A percentile compares a stretch with the other conserved stretches of the same genome.
phyloP scores from a whole-genome alignment of 2,888 invertebrate species.

The Noctua fimbriata region DNA sequence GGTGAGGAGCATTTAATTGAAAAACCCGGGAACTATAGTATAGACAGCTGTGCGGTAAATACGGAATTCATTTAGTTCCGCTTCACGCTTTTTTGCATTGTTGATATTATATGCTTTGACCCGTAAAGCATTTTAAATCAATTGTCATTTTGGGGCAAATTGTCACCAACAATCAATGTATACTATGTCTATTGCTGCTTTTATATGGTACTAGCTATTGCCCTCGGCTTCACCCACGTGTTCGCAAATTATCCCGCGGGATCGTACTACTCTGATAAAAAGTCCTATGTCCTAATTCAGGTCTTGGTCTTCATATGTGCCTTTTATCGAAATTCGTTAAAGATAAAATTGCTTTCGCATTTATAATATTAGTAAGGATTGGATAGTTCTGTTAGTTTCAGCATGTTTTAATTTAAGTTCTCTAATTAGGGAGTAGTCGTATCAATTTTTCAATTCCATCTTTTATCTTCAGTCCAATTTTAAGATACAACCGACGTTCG shows the following conservation, averaged over 20 bases:
- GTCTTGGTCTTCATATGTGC: not conserved
- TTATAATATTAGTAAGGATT: not conserved
- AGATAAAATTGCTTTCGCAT: not conserved
- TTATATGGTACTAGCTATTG: not conserved
- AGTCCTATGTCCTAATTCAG: not conserved
- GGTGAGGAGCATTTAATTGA: constrained; percentile 49
- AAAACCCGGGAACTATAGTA: constrained; percentile 40
- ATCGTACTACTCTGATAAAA: not conserved
- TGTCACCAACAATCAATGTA: not conserved
- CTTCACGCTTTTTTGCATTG: constrained; percentile 32
- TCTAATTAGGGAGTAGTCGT: not conserved
- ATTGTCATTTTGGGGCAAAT: not conserved
- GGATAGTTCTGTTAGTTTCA: not conserved
- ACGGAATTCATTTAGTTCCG: constrained; percentile 33
- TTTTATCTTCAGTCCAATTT: constrained; percentile 16
- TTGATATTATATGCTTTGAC: constrained; percentile 19
- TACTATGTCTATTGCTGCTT: not conserved
- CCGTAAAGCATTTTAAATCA: constrained; percentile 11
- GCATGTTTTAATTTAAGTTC: not conserved
- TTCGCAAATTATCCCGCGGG: not conserved
- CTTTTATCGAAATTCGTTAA: not conserved
- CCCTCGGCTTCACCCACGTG: not conserved
- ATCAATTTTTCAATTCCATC: not conserved
- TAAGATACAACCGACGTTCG: not conserved
- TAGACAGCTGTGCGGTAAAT: constrained; percentile 19